Conservation (phyloP, 2,888 invertebrate genomes). For the Dolichomitus sp. region DNA sequence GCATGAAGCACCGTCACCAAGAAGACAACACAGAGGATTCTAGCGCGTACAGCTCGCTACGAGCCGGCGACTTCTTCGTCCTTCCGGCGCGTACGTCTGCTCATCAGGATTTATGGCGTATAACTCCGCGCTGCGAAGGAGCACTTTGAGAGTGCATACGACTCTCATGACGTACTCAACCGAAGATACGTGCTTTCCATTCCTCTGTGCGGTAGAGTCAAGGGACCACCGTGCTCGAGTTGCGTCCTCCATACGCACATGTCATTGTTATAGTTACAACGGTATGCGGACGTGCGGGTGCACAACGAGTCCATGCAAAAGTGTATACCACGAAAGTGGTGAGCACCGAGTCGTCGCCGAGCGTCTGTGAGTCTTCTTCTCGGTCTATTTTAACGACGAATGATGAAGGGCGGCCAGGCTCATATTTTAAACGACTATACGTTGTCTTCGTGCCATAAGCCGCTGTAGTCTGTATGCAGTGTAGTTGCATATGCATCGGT, state of each 20-base stretch:
- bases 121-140: conserved; percentile 28
- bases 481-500: conserved; percentile 16
- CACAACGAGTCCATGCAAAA: conserved; percentile 43
- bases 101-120: conserved; percentile 61
- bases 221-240: conserved; percentile 61
- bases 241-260: conserved; percentile 5
- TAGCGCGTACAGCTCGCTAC: conserved; percentile 53
- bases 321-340: conserved; percentile 25
- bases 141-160: conserved; percentile 37
- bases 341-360: conserved; percentile 2
- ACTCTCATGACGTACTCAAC: conserved; percentile 36
- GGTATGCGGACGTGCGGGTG: conserved; percentile 51
- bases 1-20: conserved; percentile 5
- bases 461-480: conserved; percentile 15
- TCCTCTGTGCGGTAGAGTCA: conserved; percentile 34
- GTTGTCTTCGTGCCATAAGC: conserved; percentile 48
- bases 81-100: conserved; percentile 44
- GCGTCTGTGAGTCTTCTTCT: conserved; percentile 45
- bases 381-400: conserved; percentile 79
- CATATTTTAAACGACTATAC: conserved; percentile 75
- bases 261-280: conserved; percentile 21
- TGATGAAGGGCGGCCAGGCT: conserved; percentile 70
- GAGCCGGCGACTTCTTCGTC: conserved; percentile 40
- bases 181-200: conserved; percentile 64
- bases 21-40: conserved; percentile 44